These are phyloP conservation scores for Spodoptera picta DNA, from an alignment of 2,888 invertebrate species.

Conservation along the genomic window DNA sequence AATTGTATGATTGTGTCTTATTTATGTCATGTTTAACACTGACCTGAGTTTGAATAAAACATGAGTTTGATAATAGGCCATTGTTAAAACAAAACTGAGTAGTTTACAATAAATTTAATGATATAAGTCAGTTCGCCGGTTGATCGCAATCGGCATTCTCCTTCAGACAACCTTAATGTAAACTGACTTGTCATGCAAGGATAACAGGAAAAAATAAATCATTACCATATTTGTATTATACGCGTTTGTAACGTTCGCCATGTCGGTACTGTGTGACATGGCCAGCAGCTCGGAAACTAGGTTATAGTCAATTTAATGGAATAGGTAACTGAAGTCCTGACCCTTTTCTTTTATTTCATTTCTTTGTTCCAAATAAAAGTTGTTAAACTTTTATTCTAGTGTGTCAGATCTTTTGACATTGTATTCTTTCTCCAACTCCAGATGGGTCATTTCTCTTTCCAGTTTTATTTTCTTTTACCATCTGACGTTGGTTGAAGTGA, in stretches of 20 bases:
- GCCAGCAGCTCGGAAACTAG: constrained; percentile 16
- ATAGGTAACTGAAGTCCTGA: constrained; percentile 4
- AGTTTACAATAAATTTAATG: not conserved
- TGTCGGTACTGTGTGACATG: not conserved
- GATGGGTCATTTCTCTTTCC: constrained; percentile 5
- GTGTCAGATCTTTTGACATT: not conserved
- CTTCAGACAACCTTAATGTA: constrained; percentile 15
- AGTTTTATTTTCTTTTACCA: constrained; percentile 9
- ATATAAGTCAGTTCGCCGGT: not conserved
- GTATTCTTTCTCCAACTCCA: constrained; percentile 1
- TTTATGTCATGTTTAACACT: too few relatives aligned
- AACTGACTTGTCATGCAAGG: not conserved
- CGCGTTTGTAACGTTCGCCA: not conserved
- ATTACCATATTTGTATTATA: too few relatives aligned
- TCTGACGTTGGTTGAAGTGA: constrained; percentile 4
- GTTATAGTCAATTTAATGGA: constrained; percentile 25
- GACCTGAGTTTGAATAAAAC: too few relatives aligned
- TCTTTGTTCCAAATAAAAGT: constrained; percentile 27
- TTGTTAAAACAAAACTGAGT: not conserved
- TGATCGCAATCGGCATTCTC: constrained; percentile 3
- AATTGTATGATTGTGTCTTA: constrained; percentile 15
- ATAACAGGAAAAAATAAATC: too few relatives aligned
- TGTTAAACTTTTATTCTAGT: constrained; percentile 1
- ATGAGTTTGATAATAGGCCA: not conserved
- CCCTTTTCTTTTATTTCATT: constrained; percentile 24